Percentiles rank a stretch among this genome's conserved stretches.
Evolutionary conservation across 2,113 vertebrate species (phyloP).

Genomic region (Pantherophis guttatus): DNA sequence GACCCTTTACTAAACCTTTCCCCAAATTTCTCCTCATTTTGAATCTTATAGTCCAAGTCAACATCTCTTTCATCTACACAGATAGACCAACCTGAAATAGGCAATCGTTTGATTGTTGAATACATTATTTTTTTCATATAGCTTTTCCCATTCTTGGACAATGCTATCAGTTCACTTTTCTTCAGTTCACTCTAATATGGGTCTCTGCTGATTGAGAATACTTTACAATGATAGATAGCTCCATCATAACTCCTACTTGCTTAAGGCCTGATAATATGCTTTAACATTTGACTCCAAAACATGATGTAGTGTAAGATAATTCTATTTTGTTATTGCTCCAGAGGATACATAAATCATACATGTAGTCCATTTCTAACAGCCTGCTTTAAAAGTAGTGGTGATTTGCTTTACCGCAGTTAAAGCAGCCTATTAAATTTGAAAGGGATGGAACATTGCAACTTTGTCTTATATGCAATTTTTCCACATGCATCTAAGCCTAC

Average conservation of each 20-base stretch:
- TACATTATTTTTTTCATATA: background rate
- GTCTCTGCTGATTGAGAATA: background rate
- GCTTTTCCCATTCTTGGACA: background rate
- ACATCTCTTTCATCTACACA: background rate
- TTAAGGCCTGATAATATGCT: constrained; percentile 55
- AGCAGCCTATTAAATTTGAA: background rate
- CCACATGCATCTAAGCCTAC: background rate
- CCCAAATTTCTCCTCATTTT: background rate
- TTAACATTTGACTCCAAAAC: constrained; percentile 62
- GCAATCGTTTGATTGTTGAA: accelerated
- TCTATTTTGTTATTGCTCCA: constrained; percentile 61
- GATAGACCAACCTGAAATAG: background rate
- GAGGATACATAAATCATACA: constrained; percentile 59
- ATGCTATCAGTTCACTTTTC: background rate
- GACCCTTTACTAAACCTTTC: background rate
- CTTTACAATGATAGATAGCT: constrained; percentile 32
- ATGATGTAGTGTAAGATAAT: constrained; percentile 51
- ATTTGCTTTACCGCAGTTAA: background rate
- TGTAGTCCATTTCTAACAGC: background rate
- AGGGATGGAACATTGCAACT: background rate
- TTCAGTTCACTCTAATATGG: background rate
- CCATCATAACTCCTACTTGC: constrained; percentile 30
- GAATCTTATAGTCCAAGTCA: background rate
- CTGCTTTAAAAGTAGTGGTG: background rate
- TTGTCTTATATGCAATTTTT: background rate